Conservation (phyloP, 2,113 vertebrate species). For the Aldabrachelys gigantea region DNA sequence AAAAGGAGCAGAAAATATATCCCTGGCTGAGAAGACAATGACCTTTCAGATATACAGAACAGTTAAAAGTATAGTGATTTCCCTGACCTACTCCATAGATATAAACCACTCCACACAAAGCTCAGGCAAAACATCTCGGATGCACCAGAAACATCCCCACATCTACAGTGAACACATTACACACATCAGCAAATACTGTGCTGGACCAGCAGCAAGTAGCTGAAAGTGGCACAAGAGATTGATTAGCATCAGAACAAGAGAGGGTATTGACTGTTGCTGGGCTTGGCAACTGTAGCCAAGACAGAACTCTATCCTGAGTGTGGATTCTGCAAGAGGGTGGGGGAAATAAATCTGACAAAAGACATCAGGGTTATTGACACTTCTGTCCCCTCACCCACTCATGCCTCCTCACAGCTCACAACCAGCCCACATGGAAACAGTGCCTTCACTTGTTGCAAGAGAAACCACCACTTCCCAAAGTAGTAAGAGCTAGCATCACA, state of each 20-base stretch:
- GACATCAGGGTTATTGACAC: conserved; percentile 2
- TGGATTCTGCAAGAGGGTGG: neutral
- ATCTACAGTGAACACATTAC: neutral
- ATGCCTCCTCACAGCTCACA: neutral
- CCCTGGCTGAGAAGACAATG: conserved; percentile 63
- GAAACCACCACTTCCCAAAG: neutral
- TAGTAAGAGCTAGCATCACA: conserved; percentile 21
- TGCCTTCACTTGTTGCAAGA: neutral
- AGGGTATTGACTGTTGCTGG: neutral
- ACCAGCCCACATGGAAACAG: neutral
- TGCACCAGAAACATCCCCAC: conserved; percentile 20
- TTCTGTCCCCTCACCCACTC: neutral
- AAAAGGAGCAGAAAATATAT: conserved; percentile 67
- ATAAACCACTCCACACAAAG: neutral
- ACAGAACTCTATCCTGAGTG: neutral
- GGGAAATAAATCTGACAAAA: conserved; percentile 13
- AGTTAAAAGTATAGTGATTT: conserved; percentile 69
- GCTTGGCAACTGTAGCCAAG: neutral
- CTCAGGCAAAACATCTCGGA: conserved; percentile 4
- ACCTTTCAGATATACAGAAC: conserved; percentile 68
- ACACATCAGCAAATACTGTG: neutral
- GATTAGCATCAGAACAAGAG: neutral
- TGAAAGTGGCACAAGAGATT: neutral
- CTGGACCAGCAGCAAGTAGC: neutral
- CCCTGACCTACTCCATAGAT: conserved; percentile 58